phyloP scores from a whole-genome alignment of 1,140 invertebrate species.

The Heliconius hewitsoni region DNA sequence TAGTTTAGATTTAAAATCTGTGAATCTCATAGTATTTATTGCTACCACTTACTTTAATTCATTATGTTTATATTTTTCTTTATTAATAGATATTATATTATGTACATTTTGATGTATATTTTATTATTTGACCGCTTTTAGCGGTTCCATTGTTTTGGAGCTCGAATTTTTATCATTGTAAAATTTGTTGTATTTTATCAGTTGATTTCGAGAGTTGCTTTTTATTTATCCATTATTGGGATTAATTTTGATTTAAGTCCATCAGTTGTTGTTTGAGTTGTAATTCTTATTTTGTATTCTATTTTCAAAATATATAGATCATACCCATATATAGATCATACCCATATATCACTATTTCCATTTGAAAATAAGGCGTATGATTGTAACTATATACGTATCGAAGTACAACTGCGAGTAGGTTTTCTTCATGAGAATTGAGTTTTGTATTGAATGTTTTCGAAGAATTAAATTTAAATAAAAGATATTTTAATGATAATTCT shows the following conservation, averaged over 20 bases:
- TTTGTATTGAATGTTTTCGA: conserved; percentile 61
- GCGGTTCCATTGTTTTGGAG: conserved; percentile 69
- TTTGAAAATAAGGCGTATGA: conserved; percentile 65
- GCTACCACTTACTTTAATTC: conserved; percentile 76
- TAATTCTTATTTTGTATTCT: conserved; percentile 55
- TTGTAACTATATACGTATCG: conserved; percentile 77
- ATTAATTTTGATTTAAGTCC: conserved; percentile 61
- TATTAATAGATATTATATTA: conserved; percentile 79
- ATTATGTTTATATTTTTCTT: conserved; percentile 76
- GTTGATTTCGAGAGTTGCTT: conserved; percentile 68
- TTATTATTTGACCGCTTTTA: conserved; percentile 76
- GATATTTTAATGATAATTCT: conserved; percentile 75
- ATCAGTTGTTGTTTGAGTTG: conserved; percentile 68
- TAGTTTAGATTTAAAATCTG: conserved; percentile 81
- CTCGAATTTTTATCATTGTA: conserved; percentile 76
- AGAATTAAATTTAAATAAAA: conserved; percentile 57
- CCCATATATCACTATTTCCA: conserved; percentile 59
- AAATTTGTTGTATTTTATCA: conserved; percentile 78
- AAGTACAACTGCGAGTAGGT: conserved; percentile 77
- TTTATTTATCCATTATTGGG: conserved; percentile 66
- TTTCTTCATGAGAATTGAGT: conserved; percentile 63
- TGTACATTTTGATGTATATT: conserved; percentile 81
- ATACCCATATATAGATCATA: conserved; percentile 59
- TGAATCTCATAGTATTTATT: conserved; percentile 82
- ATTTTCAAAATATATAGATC: conserved; percentile 51